A percentile compares a stretch with the other conserved stretches of the same genome.
These are phyloP conservation scores for Leptopterna dolabrata DNA, from an alignment of 2,888 invertebrate genomes.

Conservation along the genomic window DNA sequence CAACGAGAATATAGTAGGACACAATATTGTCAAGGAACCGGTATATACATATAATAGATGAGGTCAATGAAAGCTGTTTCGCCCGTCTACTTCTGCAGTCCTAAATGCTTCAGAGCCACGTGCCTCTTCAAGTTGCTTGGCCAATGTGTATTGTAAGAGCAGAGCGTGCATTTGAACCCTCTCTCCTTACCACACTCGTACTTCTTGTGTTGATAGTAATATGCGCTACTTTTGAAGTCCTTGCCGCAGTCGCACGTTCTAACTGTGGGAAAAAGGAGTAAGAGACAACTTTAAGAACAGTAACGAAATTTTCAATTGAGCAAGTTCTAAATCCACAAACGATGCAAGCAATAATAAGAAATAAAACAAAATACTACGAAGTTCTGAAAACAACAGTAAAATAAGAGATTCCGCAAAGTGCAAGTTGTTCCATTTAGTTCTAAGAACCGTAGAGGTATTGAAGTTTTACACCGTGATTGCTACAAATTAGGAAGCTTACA, in stretches of 20 bases:
- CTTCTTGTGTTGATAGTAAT: constrained; percentile 65
- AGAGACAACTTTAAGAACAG: neutral
- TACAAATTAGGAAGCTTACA: no score
- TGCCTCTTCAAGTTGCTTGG: constrained; percentile 36
- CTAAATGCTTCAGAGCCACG: neutral
- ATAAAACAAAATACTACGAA: constrained; percentile 56
- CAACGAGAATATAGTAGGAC: no score
- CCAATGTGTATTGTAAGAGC: constrained; percentile 43
- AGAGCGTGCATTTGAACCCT: constrained; percentile 39
- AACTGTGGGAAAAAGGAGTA: neutral
- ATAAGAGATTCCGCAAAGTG: neutral
- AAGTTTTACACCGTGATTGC: no score
- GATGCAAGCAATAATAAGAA: neutral
- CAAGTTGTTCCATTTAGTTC: neutral
- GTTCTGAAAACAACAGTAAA: neutral
- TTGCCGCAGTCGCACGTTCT: neutral
- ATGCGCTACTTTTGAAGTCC: constrained; percentile 48
- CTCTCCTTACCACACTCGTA: constrained; percentile 59
- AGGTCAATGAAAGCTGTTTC: neutral
- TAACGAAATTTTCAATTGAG: neutral
- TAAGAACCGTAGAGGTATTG: no score
- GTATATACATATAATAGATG: neutral
- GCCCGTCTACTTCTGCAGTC: neutral
- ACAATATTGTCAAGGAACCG: neutral
- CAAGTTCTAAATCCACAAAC: neutral